Evolutionary conservation across 2,113 vertebrate species (phyloP), one percentile per base, ranked within the genome.

Genomic region (Ursus arctos): DNA sequence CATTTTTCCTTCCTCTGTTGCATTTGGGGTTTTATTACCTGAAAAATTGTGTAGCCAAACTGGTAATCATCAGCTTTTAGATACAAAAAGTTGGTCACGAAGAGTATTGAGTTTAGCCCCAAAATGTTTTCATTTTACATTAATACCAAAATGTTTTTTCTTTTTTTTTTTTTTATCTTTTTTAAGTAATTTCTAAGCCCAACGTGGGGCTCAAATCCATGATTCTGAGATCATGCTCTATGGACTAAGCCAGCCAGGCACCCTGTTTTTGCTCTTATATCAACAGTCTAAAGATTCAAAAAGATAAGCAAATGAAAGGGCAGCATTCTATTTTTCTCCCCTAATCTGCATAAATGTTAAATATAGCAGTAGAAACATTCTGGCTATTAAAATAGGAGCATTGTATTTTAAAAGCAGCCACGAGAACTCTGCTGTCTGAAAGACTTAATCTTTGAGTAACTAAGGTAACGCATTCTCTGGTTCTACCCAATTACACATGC

Each of bases 261-360:
- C 43, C 74, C 43, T 92, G 65, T 65, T 92, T 43, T 94, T 92
- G 16, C 47, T 89, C 87, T 87, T 94, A 43, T 47, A 82, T 74
- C 47, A 95, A 81, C 33, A 95, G 51, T 84, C 36, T 88, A 19
- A 69, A 87, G 26, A 97, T 89, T 79, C 53, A 92, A 82, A 98
- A 98, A 82, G 43, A 43, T 82, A 95, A 71, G 19, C 31, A 92
- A 82, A 57, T 65, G 28, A 74, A 92, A 93, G 40, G 47, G 2
- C 21, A 86, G 40, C 49, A 36, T 86, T 95, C 95, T 76, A 47
- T 81, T 85, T 63, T 63, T 10, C 47, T 5, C 7, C 51, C n/a
- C 22, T 63, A 85, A 77, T 22, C 57, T 86, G 22, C 7, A 79
- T 33, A 82, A 57, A 76, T 85, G 24, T 63, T 90, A 88, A 96